Evolutionary conservation across 1,140 invertebrate genomes (phyloP).

Genomic region (Ceratoteleas bidentatus): DNA sequence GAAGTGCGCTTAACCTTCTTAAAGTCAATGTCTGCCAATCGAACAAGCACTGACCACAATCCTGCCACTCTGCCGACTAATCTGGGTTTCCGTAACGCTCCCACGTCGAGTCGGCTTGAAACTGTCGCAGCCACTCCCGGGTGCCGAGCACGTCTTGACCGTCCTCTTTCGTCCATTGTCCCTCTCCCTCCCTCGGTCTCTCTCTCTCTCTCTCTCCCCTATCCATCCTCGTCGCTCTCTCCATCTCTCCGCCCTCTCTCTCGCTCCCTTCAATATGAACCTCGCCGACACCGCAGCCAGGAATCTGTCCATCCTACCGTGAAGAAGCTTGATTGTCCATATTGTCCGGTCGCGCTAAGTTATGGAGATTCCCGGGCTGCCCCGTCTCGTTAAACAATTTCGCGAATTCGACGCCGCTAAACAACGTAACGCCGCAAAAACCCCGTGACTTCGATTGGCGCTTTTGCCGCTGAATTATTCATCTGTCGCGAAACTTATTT

Average conservation of each 20-base stretch:
- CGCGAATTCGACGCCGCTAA: no score
- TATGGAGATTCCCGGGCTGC: constrained; percentile 70
- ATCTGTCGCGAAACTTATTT: no score
- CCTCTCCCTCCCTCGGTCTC: constrained; percentile 25
- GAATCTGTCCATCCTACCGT: constrained; percentile 72
- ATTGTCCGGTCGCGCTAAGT: constrained; percentile 74
- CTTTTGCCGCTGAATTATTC: no score
- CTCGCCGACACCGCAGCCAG: constrained; percentile 42
- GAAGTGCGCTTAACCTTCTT: constrained; percentile 61
- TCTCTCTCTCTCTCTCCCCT: no score
- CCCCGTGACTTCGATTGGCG: no score
- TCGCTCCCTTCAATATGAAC: constrained; percentile 58
- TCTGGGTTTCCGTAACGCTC: constrained; percentile 71
- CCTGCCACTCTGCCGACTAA: constrained; percentile 69
- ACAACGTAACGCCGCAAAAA: no score
- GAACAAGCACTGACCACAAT: constrained; percentile 65
- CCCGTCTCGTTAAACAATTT: no score
- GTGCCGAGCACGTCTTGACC: constrained; percentile 79
- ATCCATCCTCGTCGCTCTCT: constrained; percentile 24
- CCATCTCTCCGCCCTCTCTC: constrained; percentile 15
- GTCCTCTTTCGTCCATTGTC: constrained; percentile 59
- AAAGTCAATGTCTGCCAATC: constrained; percentile 67
- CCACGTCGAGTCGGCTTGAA: constrained; percentile 68
- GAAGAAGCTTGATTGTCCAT: constrained; percentile 79
- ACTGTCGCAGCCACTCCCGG: constrained; percentile 77